Evolutionary conservation across 2,888 invertebrate species (phyloP).

Genomic region (Erannis defoliaria): DNA sequence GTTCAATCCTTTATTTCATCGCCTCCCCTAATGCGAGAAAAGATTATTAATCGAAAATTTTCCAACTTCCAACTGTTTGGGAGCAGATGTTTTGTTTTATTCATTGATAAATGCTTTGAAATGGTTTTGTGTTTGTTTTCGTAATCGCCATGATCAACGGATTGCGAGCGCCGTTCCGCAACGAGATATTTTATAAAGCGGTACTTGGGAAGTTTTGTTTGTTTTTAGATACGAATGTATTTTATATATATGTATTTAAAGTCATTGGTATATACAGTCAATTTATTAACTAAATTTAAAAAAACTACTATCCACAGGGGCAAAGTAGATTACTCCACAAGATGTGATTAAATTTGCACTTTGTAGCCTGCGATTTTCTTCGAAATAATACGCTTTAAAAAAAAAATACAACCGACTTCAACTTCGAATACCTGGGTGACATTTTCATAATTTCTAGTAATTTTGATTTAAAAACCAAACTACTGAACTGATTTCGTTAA

Average conservation of each 20-base stretch:
- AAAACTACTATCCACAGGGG: too few relatives aligned
- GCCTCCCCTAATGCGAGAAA: constrained; percentile 71
- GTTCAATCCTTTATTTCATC: constrained; percentile 81
- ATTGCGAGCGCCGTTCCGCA: constrained; percentile 19
- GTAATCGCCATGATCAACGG: constrained; percentile 34
- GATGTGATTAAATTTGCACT: too few relatives aligned
- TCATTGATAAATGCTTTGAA: constrained; percentile 56
- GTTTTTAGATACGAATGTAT: not conserved
- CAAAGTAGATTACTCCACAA: too few relatives aligned
- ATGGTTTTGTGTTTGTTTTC: constrained; percentile 46
- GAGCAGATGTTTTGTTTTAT: constrained; percentile 57
- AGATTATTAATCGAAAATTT: constrained; percentile 81
- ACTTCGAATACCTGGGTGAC: too few relatives aligned
- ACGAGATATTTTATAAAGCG: constrained; percentile 16
- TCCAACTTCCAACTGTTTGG: constrained; percentile 64
- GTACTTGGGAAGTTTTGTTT: constrained; percentile 8
- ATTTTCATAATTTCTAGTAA: too few relatives aligned
- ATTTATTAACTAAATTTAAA: not conserved
- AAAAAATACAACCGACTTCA: too few relatives aligned
- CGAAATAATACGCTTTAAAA: too few relatives aligned
- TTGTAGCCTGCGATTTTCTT: too few relatives aligned
- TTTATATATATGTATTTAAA: not conserved
- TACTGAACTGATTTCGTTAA: too few relatives aligned
- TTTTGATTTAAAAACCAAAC: too few relatives aligned
- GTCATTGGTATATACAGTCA: constrained; percentile 1